Base-by-base conservation (phyloP, 2,888 invertebrate species). In the Apodemia mormo region DNA sequence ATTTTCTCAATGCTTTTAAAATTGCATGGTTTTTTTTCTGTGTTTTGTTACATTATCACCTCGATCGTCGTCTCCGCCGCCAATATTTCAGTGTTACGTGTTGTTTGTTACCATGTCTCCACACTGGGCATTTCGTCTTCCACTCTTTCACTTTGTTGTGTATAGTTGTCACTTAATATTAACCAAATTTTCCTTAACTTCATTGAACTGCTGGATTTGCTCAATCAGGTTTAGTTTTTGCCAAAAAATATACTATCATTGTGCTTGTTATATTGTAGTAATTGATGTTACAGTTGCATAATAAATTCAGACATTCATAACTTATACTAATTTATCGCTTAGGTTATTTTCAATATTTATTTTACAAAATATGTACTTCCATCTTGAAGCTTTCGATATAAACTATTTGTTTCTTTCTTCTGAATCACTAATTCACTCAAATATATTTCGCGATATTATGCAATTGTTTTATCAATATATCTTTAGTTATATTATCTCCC, bases 61-160 rank as follows among this genome's bases (percentile, higher is more conserved):
- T 49, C 2, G 12, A 3, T 12, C 45, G 58, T 56, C 37, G 65
- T 66, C 12, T 66, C 49, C 40, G 45, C 22, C 2, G 66, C 37
- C 14, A 43, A 37, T 33, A 52, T 22, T 37, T 56, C 64, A 77
- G 78, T 64, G 56, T 49, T 65, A 54, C 10, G 52, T 67, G 69
- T 67, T 71, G 73, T 70, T 68, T 80, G 90, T 91, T 90, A 91
- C 91, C 91, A 91, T 81, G 76, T 83, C 82, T 81, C 82, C 82
- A 80, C 78, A 75, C 82, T 84, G 90, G 91, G 90, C 89, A 64
- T 89, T 91, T 89, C 78, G 88, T 88, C 87, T 90, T 90, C 89
- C 90, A 83, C 75, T 70, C 72, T 70, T 73, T 71, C 89, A 89
- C 89, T 75, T 88, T 85, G 92, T 92, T 90, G 81, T 90, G 89